phyloP scores from a whole-genome alignment of 2,888 invertebrate species.

The Hylaea fasciaria region DNA sequence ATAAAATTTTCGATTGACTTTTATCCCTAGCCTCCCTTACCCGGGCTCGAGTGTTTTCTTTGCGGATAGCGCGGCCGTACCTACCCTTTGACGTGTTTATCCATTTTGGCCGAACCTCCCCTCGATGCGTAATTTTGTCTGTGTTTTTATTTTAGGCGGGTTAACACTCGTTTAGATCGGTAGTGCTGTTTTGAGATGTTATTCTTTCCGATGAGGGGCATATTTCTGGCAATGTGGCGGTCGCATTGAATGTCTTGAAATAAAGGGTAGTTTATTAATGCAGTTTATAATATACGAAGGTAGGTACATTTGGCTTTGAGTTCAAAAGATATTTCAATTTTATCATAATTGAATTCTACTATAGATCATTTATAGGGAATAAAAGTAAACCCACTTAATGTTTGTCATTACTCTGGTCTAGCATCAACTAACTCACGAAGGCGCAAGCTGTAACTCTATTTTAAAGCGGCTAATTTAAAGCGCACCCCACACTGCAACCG shows the following conservation, averaged over 20 bases:
- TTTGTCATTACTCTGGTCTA: constrained; percentile 21
- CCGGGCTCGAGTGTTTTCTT: constrained; percentile 79
- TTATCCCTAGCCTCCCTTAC: constrained; percentile 53
- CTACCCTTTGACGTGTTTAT: constrained; percentile 83
- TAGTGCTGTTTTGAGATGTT: constrained; percentile 37
- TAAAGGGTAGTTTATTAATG: constrained; percentile 4
- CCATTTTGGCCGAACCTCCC: constrained; percentile 74
- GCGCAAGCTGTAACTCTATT: constrained; percentile 31
- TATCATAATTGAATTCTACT: too few species aligned
- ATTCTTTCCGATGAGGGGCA: constrained; percentile 35
- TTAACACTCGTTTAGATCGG: constrained; percentile 38
- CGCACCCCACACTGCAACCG: constrained; percentile 39
- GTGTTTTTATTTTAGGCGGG: constrained; percentile 60
- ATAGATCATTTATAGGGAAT: too few species aligned
- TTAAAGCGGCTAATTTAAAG: constrained; percentile 50
- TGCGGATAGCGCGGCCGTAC: constrained; percentile 77
- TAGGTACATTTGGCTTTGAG: too few species aligned
- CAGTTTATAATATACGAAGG: too few species aligned
- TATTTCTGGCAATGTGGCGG: constrained; percentile 16
- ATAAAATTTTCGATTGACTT: constrained; percentile 76
- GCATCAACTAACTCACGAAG: constrained; percentile 30
- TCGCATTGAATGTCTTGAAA: constrained; percentile 4
- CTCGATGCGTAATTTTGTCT: constrained; percentile 65
- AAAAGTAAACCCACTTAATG: background rate
- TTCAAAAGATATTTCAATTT: too few species aligned